Evolutionary conservation across 53 echinoderm and acorn worm species (phyloP), one percentile per base, ranked within the genome.

Genomic region (Stichopus horrens): DNA sequence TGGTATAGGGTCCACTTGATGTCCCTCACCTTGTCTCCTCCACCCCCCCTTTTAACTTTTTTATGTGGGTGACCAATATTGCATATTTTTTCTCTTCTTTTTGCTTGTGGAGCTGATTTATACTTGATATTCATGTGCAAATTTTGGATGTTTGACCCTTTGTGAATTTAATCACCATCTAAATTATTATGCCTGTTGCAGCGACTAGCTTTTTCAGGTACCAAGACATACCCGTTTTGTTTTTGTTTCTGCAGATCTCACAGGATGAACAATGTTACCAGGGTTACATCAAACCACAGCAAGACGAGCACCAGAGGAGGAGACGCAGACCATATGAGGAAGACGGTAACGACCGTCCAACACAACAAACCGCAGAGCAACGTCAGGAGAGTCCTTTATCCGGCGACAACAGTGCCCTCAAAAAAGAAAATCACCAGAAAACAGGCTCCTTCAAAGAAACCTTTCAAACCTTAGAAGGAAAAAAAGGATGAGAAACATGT

Each of bases 321-420:
- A 63, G 63, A 63, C 7, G 63, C 11, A 9, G 63, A 63, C 11
- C 63, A 63, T 8, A 63, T 8, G 16, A 7, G 0, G 63, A 63
- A 16, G 63, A 63, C 63, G 4, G 16, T 16, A 13, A 63, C 63
- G 16, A 13, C 86, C 37, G 74, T 55, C 21, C 77, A 77, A 77
- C 14, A 52, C 9, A 77, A 53, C 21, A 87, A 87, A 74, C 55
- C 54, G 16, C 74, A 74, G n/a, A 87, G 21, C 55, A 88, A 21
- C 74, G 88, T 76, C 0, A 88, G 88, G 14, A 75, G 88, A 37
- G 74, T 76, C 52, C 56, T 88, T 5, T 88, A 88, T 55, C 88
- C 88, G 0, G 19, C 76, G 10, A 75, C 21, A 0, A 55, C 7
- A 5, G 58, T 21, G 4, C 13, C 76, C 20, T 10, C 63, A 63